Base-by-base conservation (phyloP, 2,797 vertebrate species). In the Cetoscarus ocellatus region DNA sequence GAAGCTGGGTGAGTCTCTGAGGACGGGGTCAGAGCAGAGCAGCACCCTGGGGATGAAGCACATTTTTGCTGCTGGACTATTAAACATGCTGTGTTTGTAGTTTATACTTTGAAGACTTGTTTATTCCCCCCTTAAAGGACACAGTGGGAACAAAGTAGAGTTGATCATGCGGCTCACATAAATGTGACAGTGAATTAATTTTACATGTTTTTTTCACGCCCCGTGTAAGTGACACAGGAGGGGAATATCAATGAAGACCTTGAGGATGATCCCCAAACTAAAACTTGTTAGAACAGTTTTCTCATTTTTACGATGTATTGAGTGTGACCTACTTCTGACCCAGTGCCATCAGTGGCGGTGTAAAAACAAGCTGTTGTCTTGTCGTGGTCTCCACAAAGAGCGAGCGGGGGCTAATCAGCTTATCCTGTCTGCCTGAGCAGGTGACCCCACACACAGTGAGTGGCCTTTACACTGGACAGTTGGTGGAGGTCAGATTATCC, bases 341-440 rank as follows among this genome's bases (percentile, higher is more conserved):
- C 60, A 51, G 65, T 15, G 36, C 15, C 47, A 80, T 73, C 51
- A 67, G 62, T 58, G 36, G 49, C 2, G 3, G 67, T 70, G 27
- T 83, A 55, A 75, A 84, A 82, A 86, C 86, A 89, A 91, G 89
- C 86, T 90, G 85, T 73, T 60, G 80, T 87, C 84, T 86, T 84
- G 73, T 84, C 86, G 86, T 80, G 83, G 88, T 89, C 87, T 88
- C 70, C 74, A 69, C 80, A 78, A 70, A 84, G 83, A 82, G 73
- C 15, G 82, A 82, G 73, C 15, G 58, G n/a, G 57, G 65, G 82
- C 79, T 92, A 92, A 93, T 93, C 88, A 88, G 89, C 91, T 93
- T 93, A 93, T 3, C 57, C 79, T 43, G 88, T 91, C 89, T 92
- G 83, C 85, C 85, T 49, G 47, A 80, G 70, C 73, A 82, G 79